Evolutionary conservation across 2,113 vertebrate species (phyloP), one percentile per base, ranked within the genome.

Genomic region (Poicephalus gulielmi): DNA sequence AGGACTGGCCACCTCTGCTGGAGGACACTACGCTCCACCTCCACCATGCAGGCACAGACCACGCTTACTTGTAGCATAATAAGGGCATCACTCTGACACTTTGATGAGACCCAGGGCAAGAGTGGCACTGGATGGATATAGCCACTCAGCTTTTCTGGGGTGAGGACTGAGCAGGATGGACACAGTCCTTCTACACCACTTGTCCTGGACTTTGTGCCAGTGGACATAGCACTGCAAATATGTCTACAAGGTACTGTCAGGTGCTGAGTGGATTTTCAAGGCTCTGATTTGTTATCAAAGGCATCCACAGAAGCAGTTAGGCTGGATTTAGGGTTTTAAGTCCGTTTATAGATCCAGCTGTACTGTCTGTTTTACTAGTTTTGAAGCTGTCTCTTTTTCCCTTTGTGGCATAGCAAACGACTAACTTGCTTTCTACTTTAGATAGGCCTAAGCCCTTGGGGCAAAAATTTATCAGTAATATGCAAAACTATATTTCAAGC

Each of bases 11-110:
- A 47, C 30, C 15, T 74, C 43, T 80, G 28, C 17, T 80, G 59
- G 47, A 62, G 35, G 35, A 25, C 17, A 37, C 8, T 33, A 24
- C 70, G 18, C 39, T 55, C 30, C 55, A 70, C 33, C 44, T 59
- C 57, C 33, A 35, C 5, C 19, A 2, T 7, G 4, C 17, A 20
- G 19, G 10, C 25, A 17, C 12, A n/a, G 28, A 20, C 22, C 12
- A 1, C 69, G 77, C 53, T 62, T n/a, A 41, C 7, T n/a, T 9
- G 13, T 75, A 53, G 18, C 18, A 28, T 0, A 4, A 37, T 6
- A 31, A 9, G 16, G 13, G 17, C 33, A 19, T 62, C 0, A 0
- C 41, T 78, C 23, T 62, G 44, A 35, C 12, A 9, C 16, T 69
- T 43, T 70, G 37, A n/a, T 53, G 28, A 75, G n/a, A 19, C 31